Base-by-base conservation (phyloP, 2,113 vertebrate genomes). In the Marcusenius ussheri region DNA sequence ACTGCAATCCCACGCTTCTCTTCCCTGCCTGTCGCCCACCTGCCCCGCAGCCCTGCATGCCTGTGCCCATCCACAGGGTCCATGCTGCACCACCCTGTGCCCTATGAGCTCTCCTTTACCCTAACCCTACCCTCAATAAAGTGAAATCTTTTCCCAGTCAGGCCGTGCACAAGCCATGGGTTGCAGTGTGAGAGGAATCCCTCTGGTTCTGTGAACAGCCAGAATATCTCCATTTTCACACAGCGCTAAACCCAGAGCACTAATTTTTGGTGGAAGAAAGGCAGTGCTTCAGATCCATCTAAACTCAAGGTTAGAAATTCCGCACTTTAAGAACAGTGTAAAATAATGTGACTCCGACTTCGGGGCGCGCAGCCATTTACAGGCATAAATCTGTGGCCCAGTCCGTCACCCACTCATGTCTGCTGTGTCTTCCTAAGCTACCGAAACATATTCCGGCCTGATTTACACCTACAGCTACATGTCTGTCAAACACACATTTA, bases 281-380 rank as follows among this genome's bases (percentile, higher is more conserved):
- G 15, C 74, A 80, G 10, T 31, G n/a, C 15, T 80, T 42, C 15
- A 80, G 31, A 42, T 19, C 4, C 5, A 42, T 80, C 2, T 80
- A 42, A 80, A 42, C 17, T 39, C 13, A 39, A 77, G 11, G 70
- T 77, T 39, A 77, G 35, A 77, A 39, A 35, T 39, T 77, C 70
- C 15, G 4, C 70, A 39, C 11, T 17, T 17, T 39, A 39, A 15
- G 35, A 42, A 19, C 17, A 19, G 74, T 19, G 35, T 5, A 42
- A 42, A 80, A 80, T 39, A 42, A 80, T 13, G n/a, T 31, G 27
- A 70, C 62, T 31, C 3, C 1, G 3, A 27, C n/a, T 27, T 66
- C 0, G 9, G 3, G 10, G 0, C 3, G 0, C n/a, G 1, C n/a
- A 11, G n/a, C 27, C n/a, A 13, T 31, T 70, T 13, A 1, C 27